Conservation (phyloP, 2,113 vertebrate genomes). For the Peucedramus taeniatus region DNA sequence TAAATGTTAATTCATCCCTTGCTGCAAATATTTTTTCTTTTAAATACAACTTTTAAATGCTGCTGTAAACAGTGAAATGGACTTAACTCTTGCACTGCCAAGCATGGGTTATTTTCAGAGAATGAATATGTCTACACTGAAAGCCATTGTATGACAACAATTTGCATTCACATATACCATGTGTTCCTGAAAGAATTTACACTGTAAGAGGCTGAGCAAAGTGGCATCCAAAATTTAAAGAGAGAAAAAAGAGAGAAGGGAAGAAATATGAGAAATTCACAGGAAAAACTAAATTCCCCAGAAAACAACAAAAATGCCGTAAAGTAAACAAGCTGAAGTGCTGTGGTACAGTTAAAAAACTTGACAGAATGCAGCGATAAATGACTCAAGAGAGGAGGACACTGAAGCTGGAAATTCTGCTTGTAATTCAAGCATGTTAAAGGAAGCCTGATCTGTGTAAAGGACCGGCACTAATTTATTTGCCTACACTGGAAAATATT, state of each 20-base stretch:
- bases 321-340: neutral
- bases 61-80: neutral
- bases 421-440: neutral
- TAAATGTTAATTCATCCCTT: constrained; percentile 19
- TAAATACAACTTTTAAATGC: neutral
- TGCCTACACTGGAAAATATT: neutral
- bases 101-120: neutral
- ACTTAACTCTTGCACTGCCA: neutral
- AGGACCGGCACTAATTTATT: neutral
- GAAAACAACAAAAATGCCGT: neutral
- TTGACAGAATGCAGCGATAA: neutral
- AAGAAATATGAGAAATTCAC: neutral
- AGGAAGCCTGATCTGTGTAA: neutral
- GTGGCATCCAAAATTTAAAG: neutral
- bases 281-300: neutral
- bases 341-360: neutral
- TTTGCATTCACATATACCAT: neutral
- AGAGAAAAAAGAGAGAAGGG: neutral
- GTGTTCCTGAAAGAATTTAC: neutral
- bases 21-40: constrained; percentile 9
- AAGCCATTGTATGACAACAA: neutral
- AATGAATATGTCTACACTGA: neutral
- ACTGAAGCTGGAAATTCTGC: neutral
- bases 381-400: neutral
- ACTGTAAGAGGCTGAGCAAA: neutral